Evolutionary conservation across 2,113 vertebrate species (phyloP), one percentile per base, ranked within the genome.

Genomic region (Seriola quinqueradiata): DNA sequence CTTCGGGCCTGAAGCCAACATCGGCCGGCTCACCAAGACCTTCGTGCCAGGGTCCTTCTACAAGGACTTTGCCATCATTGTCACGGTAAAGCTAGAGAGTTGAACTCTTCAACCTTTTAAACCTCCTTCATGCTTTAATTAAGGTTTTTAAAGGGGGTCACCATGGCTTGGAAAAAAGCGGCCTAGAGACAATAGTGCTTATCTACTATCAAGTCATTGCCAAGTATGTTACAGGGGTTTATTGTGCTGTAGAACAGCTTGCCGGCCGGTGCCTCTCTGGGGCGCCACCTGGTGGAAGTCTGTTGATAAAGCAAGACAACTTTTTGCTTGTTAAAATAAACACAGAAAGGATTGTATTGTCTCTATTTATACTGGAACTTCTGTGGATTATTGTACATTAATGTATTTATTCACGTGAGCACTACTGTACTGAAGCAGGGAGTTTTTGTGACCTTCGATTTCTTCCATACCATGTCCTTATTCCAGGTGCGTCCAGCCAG

Each of bases 11-110:
- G 95, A 96, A 0, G 96, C 97, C 77, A 99, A 98, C 67, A 96
- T 99, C 0, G 98, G 98, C 61, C 96, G 98, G 1, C 90, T 97
- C 8, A 96, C 97, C 46, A 95, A 95, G 23, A 96, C 96, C 34
- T 96, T 99, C 17, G 88, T 98, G 5, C 97, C 97, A 0, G 83
- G 92, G 0, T 90, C 94, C 0, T 99, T 99, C 95, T 98, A 96
- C 87, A 92, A 88, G 8, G 96, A 99, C 84, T 99, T 99, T 0
- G 94, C 97, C 50, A 77, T 99, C 3, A 82, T 93, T 0, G 96
- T 92, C 48, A 97, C 95, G 0, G 96, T 96, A 97, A 95, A 0
- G 5, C 1, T 14, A 3, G 4, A 63, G 12, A 58, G 1, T 0
- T 59, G 1, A 70, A 70, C 50, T 34, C 61, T 0, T 2, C 0